Evolutionary conservation across 2,113 vertebrate species (phyloP), one percentile per base, ranked within the genome.

Genomic region (Prinia subflava): DNA sequence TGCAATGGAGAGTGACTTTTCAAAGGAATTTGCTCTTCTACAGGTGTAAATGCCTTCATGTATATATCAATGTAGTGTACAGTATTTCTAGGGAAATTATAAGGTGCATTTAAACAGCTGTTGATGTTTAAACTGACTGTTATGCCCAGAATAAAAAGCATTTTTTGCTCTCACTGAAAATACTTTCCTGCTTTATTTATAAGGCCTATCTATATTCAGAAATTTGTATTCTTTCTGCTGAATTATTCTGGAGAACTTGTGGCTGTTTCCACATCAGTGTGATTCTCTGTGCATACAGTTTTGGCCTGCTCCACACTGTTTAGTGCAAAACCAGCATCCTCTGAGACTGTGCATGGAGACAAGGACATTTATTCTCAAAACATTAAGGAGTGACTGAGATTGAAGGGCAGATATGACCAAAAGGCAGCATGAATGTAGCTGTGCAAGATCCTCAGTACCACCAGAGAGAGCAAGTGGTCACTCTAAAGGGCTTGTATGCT

Each of bases 41-140:
- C 44, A 59, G 71, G 67, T 93, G 85, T 83, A 94, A 92, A 94
- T 93, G 56, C 59, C 76, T 92, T 83, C 63, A 62, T 92, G 68
- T 95, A 44, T 74, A 30, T 57, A 88, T 74, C 88, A 70, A 30
- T n/a, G 64, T 35, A 74, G 50, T 39, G 46, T 67, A 60, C 30
- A 41, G 59, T 77, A 86, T 86, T 96, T 92, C 68, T 70, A 77
- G 63, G 83, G 55, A 88, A 90, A 68, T 65, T 77, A 18, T 8
- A 74, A 77, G 49, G 28, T 83, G 55, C 55, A 86, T 85, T 95
- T 91, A 83, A 94, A 89, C 71, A 91, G 50, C 67, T 83, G 68
- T 44, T 55, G 39, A 67, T 87, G 41, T 85, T 91, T 81, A 88
- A 95, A 69, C 59, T 92, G 81, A 27, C 27, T 77, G 18, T 89